Base-by-base conservation (phyloP, 2,888 invertebrate species). In the Pseudococcus longispinus region DNA sequence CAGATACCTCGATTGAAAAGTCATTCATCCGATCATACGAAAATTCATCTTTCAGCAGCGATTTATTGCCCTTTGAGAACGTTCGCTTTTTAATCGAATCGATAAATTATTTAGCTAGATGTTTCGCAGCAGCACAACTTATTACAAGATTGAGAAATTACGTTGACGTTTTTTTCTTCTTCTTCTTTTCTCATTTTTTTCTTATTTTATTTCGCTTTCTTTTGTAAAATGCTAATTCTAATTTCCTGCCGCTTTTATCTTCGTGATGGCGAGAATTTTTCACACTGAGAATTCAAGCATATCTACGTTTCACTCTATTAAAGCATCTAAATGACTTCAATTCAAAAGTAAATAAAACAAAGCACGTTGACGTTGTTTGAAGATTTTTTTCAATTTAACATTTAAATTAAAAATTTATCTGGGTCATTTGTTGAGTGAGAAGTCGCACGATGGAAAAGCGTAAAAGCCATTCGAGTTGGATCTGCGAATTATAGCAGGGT, bases 401-500 rank as follows among this genome's bases (percentile, higher is more conserved):
- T 80, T 80, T 80, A 80, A 80, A 80, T 80, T 80, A 80, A 80
- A 80, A 80, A 80, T 80, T 80, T 37, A 80, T 80, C 77, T 80
- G 32, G 42, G 77, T 80, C 77, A 42, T 80, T 80, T 80, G 42
- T 80, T 37, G 18, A 80, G 29, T 37, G 18, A 80, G 29, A 80
- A 80, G 77, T 37, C 77, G 77, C 42, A 80, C 77, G 37, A 42
- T 80, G 20, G 15, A 20, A 42, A 74, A n/a, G 9, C 15, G 77
- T 37, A 42, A 37, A 80, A 80, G 42, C 8, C 42, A 80, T 80
- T 42, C 37, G 9, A 37, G 37, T 37, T 37, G 42, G 42, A 80
- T 42, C 20, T 32, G 20, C 18, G 11, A 80, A 80, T 80, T 74
- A 70, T 70, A 6, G 5, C 13, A 42, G 4, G 15, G 9, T 3